phyloP scores from a whole-genome alignment of 2,888 invertebrate species.

The Pandemis heparana region DNA sequence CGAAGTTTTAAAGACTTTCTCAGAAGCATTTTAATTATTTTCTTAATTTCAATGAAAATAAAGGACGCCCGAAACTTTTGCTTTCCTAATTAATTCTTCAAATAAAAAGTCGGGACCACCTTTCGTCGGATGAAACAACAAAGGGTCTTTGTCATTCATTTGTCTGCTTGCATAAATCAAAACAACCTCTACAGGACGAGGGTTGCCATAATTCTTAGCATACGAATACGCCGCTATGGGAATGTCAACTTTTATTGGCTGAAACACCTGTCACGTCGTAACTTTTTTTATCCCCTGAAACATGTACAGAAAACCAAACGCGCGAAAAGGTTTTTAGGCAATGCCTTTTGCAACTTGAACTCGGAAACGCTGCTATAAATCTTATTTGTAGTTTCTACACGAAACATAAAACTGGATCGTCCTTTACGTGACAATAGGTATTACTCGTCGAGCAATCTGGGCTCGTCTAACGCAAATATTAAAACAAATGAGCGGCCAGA shows the following conservation, averaged over 20 bases:
- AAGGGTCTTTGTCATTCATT: slow-evolving; percentile 5
- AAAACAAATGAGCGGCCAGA: not conserved
- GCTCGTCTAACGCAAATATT: not conserved
- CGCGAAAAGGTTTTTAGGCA: slow-evolving; percentile 12
- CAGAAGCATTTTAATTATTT: slow-evolving; percentile 9
- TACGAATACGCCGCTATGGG: slow-evolving; percentile 49
- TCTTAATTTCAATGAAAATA: not conserved
- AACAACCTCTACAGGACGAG: slow-evolving; percentile 28
- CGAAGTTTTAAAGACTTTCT: slow-evolving; percentile 1
- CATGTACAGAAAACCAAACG: slow-evolving; percentile 9
- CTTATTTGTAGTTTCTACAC: not conserved
- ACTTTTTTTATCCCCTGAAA: slow-evolving; percentile 5
- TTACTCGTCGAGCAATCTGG: not conserved
- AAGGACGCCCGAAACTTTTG: slow-evolving; percentile 3
- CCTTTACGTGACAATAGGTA: not conserved
- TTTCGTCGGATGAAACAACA: not conserved
- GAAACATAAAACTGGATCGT: not conserved
- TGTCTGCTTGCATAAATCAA: slow-evolving; percentile 20
- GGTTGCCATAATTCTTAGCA: slow-evolving; percentile 53
- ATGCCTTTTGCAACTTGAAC: not conserved
- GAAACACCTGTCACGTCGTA: slow-evolving; percentile 46
- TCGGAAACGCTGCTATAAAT: not conserved
- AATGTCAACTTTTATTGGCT: slow-evolving; percentile 55
- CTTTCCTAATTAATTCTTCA: slow-evolving; percentile 10
- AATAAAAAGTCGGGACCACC: not conserved